Evolutionary conservation across 2,888 invertebrate species (phyloP).

Genomic region (Oligia strigilis): DNA sequence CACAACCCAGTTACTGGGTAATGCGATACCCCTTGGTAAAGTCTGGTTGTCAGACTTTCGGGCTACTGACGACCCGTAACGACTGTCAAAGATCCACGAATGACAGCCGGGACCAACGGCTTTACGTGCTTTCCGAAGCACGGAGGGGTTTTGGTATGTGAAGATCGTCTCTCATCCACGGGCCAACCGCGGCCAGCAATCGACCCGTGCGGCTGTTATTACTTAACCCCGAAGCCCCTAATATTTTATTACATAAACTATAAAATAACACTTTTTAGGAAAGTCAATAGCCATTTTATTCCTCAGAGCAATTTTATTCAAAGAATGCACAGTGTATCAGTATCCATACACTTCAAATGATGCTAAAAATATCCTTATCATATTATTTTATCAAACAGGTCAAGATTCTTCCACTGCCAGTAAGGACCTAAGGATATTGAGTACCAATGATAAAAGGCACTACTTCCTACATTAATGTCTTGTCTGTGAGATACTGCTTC

Average conservation of each 20-base stretch:
- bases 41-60: too few species aligned
- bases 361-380: conserved; percentile 59
- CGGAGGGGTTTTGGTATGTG: too few species aligned
- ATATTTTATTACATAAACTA: neutral
- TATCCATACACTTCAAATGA: conserved; percentile 1
- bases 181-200: too few species aligned
- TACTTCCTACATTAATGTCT: conserved; percentile 40
- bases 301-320: conserved; percentile 2
- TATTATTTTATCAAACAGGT: conserved; percentile 60
- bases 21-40: too few species aligned
- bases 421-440: conserved; percentile 47
- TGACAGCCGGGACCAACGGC: too few species aligned
- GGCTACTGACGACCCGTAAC: too few species aligned
- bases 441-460: conserved; percentile 44
- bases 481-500: conserved; percentile 5
- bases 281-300: neutral
- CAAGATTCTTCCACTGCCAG: conserved; percentile 55
- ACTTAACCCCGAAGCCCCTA: too few species aligned
- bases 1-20: too few species aligned
- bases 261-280: neutral
- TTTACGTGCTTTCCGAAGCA: too few species aligned
- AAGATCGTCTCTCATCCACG: too few species aligned
- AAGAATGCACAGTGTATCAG: conserved; percentile 8
- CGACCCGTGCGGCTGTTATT: too few species aligned
- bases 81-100: too few species aligned